Base-by-base conservation (phyloP, 37 sponge, comb jelly and placozoan genomes). In the Hormiphora californensis region DNA sequence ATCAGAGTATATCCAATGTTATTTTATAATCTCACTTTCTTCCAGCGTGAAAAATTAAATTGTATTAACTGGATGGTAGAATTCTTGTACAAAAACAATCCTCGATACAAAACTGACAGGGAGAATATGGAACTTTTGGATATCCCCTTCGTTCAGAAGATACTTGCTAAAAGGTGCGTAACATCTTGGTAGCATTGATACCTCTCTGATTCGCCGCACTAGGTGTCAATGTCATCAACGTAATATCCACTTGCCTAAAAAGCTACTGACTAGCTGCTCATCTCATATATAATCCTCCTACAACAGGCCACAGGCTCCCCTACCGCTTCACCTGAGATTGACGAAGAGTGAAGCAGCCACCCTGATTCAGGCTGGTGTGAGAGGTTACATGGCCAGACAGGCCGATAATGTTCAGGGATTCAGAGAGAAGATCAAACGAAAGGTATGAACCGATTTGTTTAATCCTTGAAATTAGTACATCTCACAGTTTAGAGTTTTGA, bases 341-440 rank as follows among this genome's bases (percentile, higher is more conserved):
- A 93, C 91, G 40, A 92, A 95, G 55, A 88, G 73, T 11, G 92
- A 95, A 41, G 95, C 95, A 34, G 92, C 91, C 54, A 89, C 53
- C 17, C 87, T 93, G 35, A 91, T 95, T 19, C 95, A 95, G 86
- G 73, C 95, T 5, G 85, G 73, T 38, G 89, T 88, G 87, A 90
- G 94, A 57, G 93, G 89, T 3, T 92, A 92, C 69, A 9, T 85
- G 9, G 91, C 81, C 46, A 21, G 81, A 43, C 81, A 73, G 23
- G 28, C 43, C 2, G 30, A 8, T 2, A 1, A 17, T 43, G 81
- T 73, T 7, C 81, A 73, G 81, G 81, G 81, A 8, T 73, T 73
- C 38, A 73, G 81, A 28, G 81, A 73, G 0, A 73, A 73, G 43
- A 21, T 73, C 46, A 73, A 46, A 30, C 40, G 23, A 73, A 73